These are phyloP conservation scores for Hystrix brachyura DNA, from an alignment of 2,113 vertebrate genomes.

Conservation along the genomic window DNA sequence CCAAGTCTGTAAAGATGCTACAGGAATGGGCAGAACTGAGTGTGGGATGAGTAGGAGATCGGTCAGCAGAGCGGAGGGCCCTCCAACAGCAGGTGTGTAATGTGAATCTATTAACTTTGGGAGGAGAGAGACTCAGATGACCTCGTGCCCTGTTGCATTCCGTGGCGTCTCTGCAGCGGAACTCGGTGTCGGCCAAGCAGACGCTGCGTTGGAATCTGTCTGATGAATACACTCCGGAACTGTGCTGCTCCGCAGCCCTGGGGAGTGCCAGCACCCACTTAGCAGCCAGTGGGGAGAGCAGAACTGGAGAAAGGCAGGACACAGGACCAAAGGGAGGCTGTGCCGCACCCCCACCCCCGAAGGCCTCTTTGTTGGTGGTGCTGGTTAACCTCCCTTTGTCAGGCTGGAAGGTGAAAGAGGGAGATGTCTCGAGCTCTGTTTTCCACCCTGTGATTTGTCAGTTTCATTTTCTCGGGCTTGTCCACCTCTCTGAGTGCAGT, in stretches of 20 bases:
- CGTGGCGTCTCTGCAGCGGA: neutral
- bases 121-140: neutral
- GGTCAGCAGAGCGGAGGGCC: rapidly evolving
- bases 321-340: too few species aligned
- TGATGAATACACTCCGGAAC: neutral
- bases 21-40: too few species aligned
- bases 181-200: neutral
- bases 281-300: neutral
- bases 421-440: neutral
- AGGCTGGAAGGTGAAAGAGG: neutral
- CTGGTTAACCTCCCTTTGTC: neutral
- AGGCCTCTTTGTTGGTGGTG: neutral
- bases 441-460: neutral
- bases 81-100: neutral
- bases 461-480: neutral
- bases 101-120: neutral
- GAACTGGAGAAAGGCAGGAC: neutral
- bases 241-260: neutral
- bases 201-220: rapidly evolving
- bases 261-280: neutral
- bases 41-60: too few species aligned
- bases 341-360: too few species aligned
- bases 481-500: rapidly evolving
- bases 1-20: neutral
- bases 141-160: neutral